Conservation (phyloP, 2,888 invertebrate genomes). For the Lasioglossum villosulum region DNA sequence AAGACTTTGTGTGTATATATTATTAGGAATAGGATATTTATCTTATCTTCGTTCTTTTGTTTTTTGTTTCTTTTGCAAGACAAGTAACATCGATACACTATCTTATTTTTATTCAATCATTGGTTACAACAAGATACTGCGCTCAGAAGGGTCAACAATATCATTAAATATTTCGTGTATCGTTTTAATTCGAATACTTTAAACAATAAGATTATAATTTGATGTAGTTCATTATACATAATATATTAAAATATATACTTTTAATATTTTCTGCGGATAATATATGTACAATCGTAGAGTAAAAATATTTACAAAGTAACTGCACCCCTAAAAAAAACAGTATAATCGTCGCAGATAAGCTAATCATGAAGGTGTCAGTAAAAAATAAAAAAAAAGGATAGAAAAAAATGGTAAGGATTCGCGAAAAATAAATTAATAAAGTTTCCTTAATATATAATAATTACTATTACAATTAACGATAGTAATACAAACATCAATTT, state of each 20-base stretch:
- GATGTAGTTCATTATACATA: slow-evolving; percentile 82
- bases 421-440: slow-evolving; percentile 76
- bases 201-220: slow-evolving; percentile 84
- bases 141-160: slow-evolving; percentile 82
- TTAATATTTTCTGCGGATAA: slow-evolving; percentile 81
- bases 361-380: slow-evolving; percentile 53
- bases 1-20: background rate
- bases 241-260: slow-evolving; percentile 84
- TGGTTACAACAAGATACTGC: slow-evolving; percentile 82
- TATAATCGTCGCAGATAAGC: slow-evolving; percentile 61
- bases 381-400: slow-evolving; percentile 9
- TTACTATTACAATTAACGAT: slow-evolving; percentile 70
- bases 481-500: slow-evolving; percentile 74
- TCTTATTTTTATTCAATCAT: slow-evolving; percentile 82
- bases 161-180: slow-evolving; percentile 83
- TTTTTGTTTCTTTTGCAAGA: slow-evolving; percentile 8
- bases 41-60: slow-evolving; percentile 6
- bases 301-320: slow-evolving; percentile 81
- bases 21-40: background rate
- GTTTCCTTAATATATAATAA: slow-evolving; percentile 68
- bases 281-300: slow-evolving; percentile 79
- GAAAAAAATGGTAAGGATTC: slow-evolving; percentile 61
- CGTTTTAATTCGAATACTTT: slow-evolving; percentile 80
- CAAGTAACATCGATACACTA: slow-evolving; percentile 67
- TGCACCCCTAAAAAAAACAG: slow-evolving; percentile 78